Evolutionary conservation across 2,888 invertebrate species (phyloP), one percentile per base, ranked within the genome.

Genomic region (Tubulanus polymorphus): DNA sequence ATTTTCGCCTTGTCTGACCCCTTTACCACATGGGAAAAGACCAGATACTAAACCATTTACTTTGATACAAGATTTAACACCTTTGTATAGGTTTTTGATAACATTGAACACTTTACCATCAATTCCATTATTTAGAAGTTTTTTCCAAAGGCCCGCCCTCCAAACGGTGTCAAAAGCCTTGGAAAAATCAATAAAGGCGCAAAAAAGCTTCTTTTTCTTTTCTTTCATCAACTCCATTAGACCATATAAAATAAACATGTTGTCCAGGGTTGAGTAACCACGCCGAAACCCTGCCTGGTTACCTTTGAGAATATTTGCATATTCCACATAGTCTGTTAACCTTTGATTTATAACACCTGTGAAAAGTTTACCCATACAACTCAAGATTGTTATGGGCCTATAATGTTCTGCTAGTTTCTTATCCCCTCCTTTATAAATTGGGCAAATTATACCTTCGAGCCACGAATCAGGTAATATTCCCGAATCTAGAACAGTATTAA

Each of bases 91-190:
- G 20, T 12, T 25, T 29, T 37, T n/a, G 10, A 53, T 26, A 15
- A 29, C 15, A 47, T 47, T 18, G 0, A 53, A 23, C n/a, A 28
- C 15, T 53, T 29, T 46, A 18, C 53, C 53, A 12, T 18, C 26
- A 12, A 48, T 53, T 18, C 47, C 47, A n/a, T 26, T 20, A 47
- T 53, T 27, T 10, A 45, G 10, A 10, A 51, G 20, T 29, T 5
- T 51, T 5, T 3, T 32, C 47, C 23, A 30, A 15, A 53, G 8
- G 15, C 28, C 46, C 25, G 46, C 15, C 18, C 46, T 47, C 15
- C 6, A 47, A 5, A 53, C 25, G 8, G 15, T 49, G 12, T 54
- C 54, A 23, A 30, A 49, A 18, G 48, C 48, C 3, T 54, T 54
- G 20, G 23, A 23, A 25, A 28, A 48, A 30, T 54, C 48, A 15